Conservation (phyloP, 2,888 invertebrate genomes). For the Cancer borealis region DNA sequence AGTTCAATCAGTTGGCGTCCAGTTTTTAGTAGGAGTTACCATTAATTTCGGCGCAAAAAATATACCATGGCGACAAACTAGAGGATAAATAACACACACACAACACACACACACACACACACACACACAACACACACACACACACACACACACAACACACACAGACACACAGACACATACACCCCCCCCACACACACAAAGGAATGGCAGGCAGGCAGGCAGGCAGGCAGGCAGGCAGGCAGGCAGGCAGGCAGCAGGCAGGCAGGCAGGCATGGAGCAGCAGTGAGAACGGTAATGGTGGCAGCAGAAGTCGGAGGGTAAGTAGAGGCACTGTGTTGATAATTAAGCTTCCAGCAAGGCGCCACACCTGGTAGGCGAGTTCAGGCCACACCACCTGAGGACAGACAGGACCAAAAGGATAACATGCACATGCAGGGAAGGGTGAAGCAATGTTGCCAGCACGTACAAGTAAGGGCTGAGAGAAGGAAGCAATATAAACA, state of each 20-base stretch:
- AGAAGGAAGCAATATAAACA: too few species aligned
- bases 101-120: slow-evolving; percentile 21
- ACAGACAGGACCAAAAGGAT: background rate
- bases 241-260: background rate
- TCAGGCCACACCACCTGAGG: slow-evolving; percentile 20
- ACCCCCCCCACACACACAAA: too few species aligned
- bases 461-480: too few species aligned
- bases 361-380: background rate
- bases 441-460: too few species aligned
- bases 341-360: slow-evolving; percentile 25
- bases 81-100: background rate
- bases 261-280: background rate
- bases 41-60: background rate
- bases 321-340: slow-evolving; percentile 4
- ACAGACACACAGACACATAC: too few species aligned
- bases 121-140: slow-evolving; percentile 21
- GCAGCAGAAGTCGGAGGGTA: background rate
- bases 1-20: slow-evolving; percentile 17
- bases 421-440: background rate
- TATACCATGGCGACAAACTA: background rate
- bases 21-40: background rate
- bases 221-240: too few species aligned
- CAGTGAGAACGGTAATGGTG: background rate
- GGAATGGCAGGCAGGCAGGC: too few species aligned
- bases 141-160: background rate